phyloP scores from a whole-genome alignment of 2,113 vertebrate genomes.

The Ailurus styani region DNA sequence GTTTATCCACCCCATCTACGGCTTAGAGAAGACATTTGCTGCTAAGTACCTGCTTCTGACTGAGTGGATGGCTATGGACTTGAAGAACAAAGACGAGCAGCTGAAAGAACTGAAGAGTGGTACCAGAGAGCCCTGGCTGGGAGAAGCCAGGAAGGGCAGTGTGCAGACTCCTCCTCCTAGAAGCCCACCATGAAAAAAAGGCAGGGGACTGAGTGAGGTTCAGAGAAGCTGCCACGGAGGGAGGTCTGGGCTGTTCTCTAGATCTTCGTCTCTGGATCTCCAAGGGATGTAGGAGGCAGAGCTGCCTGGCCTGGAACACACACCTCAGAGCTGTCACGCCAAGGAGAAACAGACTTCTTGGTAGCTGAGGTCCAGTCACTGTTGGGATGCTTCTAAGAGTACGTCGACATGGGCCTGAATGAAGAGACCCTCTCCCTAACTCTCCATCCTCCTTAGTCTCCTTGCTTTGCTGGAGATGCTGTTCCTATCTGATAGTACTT shows the following conservation, averaged over 20 bases:
- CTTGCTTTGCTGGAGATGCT: neutral
- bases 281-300: neutral
- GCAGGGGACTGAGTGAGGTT: neutral
- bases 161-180: neutral
- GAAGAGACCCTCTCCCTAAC: neutral
- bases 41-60: neutral
- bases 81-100: no score
- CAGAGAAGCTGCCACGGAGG: neutral
- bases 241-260: neutral
- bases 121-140: neutral
- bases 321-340: accelerated
- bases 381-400: neutral
- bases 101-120: neutral
- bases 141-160: neutral
- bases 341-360: no score
- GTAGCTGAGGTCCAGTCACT: neutral
- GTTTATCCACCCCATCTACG: neutral
- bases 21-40: neutral
- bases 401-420: accelerated
- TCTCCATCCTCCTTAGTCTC: neutral
- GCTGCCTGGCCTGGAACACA: neutral
- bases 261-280: neutral
- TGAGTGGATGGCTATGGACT: no score
- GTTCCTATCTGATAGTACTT: neutral
- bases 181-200: neutral